Percentiles rank a stretch among this genome's conserved stretches.
These are phyloP conservation scores for Sebastes taczanowskii DNA, from an alignment of 2,797 vertebrate genomes.

Conservation along the genomic window DNA sequence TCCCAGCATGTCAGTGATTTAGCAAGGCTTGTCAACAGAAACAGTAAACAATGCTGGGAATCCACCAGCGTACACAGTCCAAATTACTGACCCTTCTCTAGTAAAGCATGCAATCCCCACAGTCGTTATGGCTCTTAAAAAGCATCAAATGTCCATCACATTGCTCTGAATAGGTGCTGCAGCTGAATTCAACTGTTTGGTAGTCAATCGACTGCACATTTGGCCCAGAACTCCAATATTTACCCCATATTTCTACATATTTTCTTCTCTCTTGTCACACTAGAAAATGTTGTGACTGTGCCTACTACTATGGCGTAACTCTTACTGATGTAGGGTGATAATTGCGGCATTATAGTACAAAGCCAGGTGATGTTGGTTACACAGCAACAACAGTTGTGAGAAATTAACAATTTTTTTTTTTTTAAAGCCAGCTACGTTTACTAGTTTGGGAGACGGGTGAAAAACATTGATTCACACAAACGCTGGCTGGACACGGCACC, in stretches of 20 bases:
- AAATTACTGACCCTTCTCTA: conserved; percentile 6
- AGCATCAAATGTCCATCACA: conserved; percentile 1
- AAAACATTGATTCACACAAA: too few relatives aligned
- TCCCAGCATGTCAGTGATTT: not conserved
- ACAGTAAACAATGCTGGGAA: conserved; percentile 26
- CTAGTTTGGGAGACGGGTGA: not conserved
- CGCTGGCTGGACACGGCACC: not conserved
- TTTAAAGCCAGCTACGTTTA: not conserved
- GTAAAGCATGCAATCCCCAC: conserved; percentile 2
- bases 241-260: not conserved
- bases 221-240: not conserved
- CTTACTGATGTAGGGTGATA: not conserved
- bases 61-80: conserved; percentile 8
- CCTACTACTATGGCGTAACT: not conserved
- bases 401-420: not conserved
- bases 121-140: not conserved
- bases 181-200: not conserved
- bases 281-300: not conserved
- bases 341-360: not conserved
- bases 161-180: not conserved
- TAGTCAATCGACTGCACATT: not conserved
- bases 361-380: not conserved
- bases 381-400: not conserved
- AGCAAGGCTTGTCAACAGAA: not conserved
- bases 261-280: not conserved